A percentile compares a stretch with the other conserved stretches of the same genome.
These are phyloP conservation scores for Torymus aiolomorphi DNA, from an alignment of 2,888 invertebrate genomes.

Conservation along the genomic window DNA sequence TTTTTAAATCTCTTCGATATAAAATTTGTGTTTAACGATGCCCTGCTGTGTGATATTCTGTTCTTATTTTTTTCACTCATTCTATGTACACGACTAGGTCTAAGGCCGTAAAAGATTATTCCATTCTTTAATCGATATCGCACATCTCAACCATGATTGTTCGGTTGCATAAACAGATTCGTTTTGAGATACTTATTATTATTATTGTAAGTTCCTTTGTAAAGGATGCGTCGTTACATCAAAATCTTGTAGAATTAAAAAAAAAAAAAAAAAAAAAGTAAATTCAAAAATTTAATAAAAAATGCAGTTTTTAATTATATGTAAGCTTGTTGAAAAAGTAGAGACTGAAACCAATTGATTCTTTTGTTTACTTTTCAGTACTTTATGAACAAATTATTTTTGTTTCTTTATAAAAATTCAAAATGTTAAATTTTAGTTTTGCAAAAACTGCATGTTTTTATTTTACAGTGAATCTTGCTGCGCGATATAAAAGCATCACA, in stretches of 20 bases:
- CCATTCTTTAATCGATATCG: slow-evolving; percentile 60
- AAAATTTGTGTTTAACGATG: slow-evolving; percentile 75
- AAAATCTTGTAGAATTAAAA: slow-evolving; percentile 17
- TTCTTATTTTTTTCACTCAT: slow-evolving; percentile 66
- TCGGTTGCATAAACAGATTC: slow-evolving; percentile 53
- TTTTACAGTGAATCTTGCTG: slow-evolving; percentile 29
- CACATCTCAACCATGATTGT: slow-evolving; percentile 55
- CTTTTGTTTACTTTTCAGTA: slow-evolving; percentile 1
- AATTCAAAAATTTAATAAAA: slow-evolving; percentile 15
- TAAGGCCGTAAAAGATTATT: slow-evolving; percentile 72
- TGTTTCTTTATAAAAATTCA: slow-evolving; percentile 49
- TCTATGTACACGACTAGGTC: slow-evolving; percentile 75
- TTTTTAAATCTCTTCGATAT: slow-evolving; percentile 74
- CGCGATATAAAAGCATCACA: slow-evolving; percentile 55
- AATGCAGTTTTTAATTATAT: slow-evolving; percentile 25
- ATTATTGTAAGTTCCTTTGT: slow-evolving; percentile 32
- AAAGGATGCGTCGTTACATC: slow-evolving; percentile 19
- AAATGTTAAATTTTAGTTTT: slow-evolving; percentile 33
- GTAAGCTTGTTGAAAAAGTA: slow-evolving; percentile 32
- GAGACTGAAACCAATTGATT: slow-evolving; percentile 14
- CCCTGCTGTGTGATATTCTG: slow-evolving; percentile 72
- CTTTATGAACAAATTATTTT: slow-evolving; percentile 27
- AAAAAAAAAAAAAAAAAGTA: slow-evolving; percentile 1
- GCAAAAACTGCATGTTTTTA: slow-evolving; percentile 40
- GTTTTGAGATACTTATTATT: slow-evolving; percentile 50